Evolutionary conservation across 2,888 invertebrate genomes (phyloP), one percentile per base, ranked within the genome.

Genomic region (Imbricaverruca yamaguchii): DNA sequence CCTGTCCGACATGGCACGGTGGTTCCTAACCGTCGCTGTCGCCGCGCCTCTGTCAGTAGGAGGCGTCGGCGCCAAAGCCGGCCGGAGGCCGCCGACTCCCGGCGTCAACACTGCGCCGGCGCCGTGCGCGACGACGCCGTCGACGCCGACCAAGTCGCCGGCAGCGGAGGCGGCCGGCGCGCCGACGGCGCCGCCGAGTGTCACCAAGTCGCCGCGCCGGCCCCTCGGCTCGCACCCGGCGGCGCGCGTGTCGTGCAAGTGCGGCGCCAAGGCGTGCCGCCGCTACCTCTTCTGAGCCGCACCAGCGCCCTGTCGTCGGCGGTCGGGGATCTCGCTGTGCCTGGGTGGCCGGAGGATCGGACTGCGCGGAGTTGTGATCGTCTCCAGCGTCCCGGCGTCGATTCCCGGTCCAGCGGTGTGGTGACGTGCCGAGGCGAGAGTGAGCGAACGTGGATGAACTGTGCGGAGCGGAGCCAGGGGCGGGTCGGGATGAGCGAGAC

Each of bases 241-340:
- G 56, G 78, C 57, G 23, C 78, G 78, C 78, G 13, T 57, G 57
- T 13, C 56, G 12, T 83, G 83, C 39, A 81, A 25, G 21, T 83
- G 83, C 80, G 83, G 83, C 57, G 83, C 83, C n/a, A 82, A 82
- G 11, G 82, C 82, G 25, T 83, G 83, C 69, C 80, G 83, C 18
- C 78, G 80, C 53, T 83, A 81, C 79, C 83, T 83, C 81, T 83
- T 83, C 74, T 83, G 53, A 39, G 39, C 39, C 39, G 39, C 39
- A 4, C 39, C 39, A 4, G 39, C 39, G 39, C 39, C 39, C 39
- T 39, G 39, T 39, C 39, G 39, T 4, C 39, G 39, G 39, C 39
- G 39, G 39, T 39, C 39, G 39, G 39, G 4, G 39, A 39, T 39
- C 39, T 39, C 39, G 39, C 39, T 39, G 39, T 39, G 39, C 4